phyloP scores from a whole-genome alignment of 2,888 invertebrate species.

The Leucophora obtusa region DNA sequence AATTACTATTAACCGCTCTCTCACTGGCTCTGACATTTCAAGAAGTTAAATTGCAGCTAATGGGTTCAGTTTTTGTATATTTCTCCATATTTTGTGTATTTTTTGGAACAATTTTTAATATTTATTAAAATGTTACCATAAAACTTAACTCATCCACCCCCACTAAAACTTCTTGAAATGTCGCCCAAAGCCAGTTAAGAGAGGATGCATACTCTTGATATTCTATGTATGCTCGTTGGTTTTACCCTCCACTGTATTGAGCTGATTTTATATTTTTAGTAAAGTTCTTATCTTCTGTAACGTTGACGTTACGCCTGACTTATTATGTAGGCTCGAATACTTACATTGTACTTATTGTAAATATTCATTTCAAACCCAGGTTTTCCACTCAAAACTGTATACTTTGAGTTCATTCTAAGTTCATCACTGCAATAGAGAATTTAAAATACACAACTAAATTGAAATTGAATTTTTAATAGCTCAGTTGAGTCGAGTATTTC shows the following conservation, averaged over 20 bases:
- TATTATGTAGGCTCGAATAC: conserved; percentile 6
- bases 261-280: conserved; percentile 1
- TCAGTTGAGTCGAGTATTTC: conserved; percentile 41
- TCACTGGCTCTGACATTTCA: no score
- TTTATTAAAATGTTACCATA: no score
- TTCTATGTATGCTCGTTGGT: no score
- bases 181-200: no score
- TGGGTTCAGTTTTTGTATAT: no score
- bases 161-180: no score
- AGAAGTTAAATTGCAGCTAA: no score
- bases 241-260: neutral
- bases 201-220: no score
- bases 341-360: neutral
- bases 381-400: conserved; percentile 8
- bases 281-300: conserved; percentile 27
- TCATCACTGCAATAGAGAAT: neutral
- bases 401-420: neutral
- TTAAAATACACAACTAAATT: conserved; percentile 25
- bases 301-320: conserved; percentile 2
- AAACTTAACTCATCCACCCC: no score
- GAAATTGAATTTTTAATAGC: conserved; percentile 24
- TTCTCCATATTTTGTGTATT: no score
- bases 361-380: neutral
- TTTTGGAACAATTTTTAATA: no score
- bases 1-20: no score